A percentile compares a stretch with the other conserved stretches of the same genome.
Evolutionary conservation across 35 echinoderm and acorn worm species (phyloP).

Genomic region (Lytechinus variegatus): DNA sequence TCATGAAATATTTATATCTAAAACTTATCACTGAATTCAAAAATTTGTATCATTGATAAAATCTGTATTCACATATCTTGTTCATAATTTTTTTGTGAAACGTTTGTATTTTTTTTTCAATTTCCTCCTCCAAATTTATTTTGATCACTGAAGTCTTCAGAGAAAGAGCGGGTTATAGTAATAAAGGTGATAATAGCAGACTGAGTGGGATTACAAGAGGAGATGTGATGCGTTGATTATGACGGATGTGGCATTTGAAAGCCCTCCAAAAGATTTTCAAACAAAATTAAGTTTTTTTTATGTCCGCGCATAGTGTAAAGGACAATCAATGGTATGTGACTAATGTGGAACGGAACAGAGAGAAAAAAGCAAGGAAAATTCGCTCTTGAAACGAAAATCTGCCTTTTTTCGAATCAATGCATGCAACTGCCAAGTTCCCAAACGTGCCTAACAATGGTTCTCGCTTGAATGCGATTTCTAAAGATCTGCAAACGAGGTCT

Average conservation of each 20-base stretch:
- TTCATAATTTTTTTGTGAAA: background rate
- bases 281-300: background rate
- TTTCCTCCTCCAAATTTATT: background rate
- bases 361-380: background rate
- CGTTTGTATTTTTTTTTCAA: background rate
- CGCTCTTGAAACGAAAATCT: background rate
- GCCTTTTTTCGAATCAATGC: background rate
- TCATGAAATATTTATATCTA: background rate
- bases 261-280: background rate
- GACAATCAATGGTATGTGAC: conserved; percentile 10
- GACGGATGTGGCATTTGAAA: conserved; percentile 10
- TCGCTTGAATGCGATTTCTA: background rate
- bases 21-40: background rate
- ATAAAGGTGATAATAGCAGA: background rate
- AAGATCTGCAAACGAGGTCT: background rate
- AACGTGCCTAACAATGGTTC: conserved; percentile 9
- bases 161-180: background rate
- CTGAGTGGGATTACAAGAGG: background rate
- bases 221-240: background rate
- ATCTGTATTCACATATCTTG: background rate
- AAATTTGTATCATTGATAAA: background rate
- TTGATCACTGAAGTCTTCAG: background rate
- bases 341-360: background rate
- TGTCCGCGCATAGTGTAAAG: background rate
- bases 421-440: conserved; percentile 8